phyloP scores from a whole-genome alignment of 64 coral and sea anemone genomes.

The Montipora efflorescens region DNA sequence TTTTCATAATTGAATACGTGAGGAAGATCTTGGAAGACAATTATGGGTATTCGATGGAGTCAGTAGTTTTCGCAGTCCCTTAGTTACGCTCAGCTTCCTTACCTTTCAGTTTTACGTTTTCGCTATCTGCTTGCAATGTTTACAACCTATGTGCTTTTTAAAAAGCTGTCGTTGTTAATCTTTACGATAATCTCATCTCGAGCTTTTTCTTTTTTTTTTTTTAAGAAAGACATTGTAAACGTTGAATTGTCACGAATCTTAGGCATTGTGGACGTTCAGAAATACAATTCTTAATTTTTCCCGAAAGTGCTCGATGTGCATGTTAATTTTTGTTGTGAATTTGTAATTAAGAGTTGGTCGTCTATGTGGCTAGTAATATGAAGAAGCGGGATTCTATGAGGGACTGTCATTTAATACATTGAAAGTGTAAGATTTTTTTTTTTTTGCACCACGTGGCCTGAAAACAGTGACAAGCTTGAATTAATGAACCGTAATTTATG shows the following conservation, averaged over 20 bases:
- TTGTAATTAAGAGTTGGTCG: not conserved
- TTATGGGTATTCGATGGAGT: too few relatives aligned
- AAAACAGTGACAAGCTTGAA: constrained; percentile 36
- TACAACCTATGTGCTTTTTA: too few relatives aligned
- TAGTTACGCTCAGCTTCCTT: not conserved
- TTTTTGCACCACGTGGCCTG: constrained; percentile 5
- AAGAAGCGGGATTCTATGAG: not conserved
- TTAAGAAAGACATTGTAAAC: too few relatives aligned
- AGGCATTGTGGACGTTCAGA: too few relatives aligned
- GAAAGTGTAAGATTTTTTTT: not conserved
- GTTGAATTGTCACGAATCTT: too few relatives aligned
- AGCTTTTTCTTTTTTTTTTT: too few relatives aligned
- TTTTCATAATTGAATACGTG: too few relatives aligned
- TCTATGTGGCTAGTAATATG: not conserved
- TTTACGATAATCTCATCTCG: too few relatives aligned
- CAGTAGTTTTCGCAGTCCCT: too few relatives aligned
- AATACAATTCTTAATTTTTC: too few relatives aligned
- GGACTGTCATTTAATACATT: not conserved
- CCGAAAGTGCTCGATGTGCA: not conserved
- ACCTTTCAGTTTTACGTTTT: not conserved
- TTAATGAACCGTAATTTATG: constrained; percentile 48
- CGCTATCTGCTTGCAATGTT: not conserved
- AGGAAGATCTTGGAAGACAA: too few relatives aligned
- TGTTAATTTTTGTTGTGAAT: not conserved
- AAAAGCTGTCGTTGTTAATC: too few relatives aligned